phyloP scores from a whole-genome alignment of 23 tunicate species.

The Oikopleura albicans region DNA sequence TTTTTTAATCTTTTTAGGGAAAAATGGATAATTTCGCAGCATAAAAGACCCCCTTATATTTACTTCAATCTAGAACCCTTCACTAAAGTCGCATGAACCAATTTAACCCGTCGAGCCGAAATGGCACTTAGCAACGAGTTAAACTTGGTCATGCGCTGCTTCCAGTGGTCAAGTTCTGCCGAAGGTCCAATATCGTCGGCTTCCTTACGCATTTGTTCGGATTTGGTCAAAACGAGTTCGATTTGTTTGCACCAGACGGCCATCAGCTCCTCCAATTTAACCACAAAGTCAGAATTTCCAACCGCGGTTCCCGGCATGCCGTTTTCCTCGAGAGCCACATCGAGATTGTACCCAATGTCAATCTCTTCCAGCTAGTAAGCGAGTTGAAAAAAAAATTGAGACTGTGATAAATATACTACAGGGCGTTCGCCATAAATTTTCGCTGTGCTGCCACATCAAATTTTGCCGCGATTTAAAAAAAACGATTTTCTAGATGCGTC shows the following conservation, averaged over 20 bases:
- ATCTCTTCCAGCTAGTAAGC: slow-evolving; percentile 62
- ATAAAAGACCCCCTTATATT: neutral
- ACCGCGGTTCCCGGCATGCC: slow-evolving; percentile 29
- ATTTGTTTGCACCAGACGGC: slow-evolving; percentile 94
- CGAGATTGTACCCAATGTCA: slow-evolving; percentile 84
- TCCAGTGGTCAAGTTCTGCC: slow-evolving; percentile 98
- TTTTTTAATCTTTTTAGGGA: no score
- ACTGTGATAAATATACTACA: no score
- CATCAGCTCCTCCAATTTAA: slow-evolving; percentile 64
- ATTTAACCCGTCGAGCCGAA: slow-evolving; percentile 39
- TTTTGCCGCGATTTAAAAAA: no score
- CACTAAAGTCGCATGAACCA: slow-evolving; percentile 60
- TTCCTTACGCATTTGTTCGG: slow-evolving; percentile 93
- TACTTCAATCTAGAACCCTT: slow-evolving; percentile 66
- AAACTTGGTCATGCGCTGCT: slow-evolving; percentile 83
- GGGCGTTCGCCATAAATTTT: no score
- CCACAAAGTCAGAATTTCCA: slow-evolving; percentile 47
- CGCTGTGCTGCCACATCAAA: no score
- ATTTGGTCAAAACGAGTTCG: slow-evolving; percentile 85
- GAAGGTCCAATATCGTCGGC: slow-evolving; percentile 99
- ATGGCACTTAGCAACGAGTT: slow-evolving; percentile 82
- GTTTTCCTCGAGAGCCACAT: slow-evolving; percentile 21
- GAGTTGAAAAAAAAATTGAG: neutral
- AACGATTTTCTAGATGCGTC: no score
- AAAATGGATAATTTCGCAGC: no score